Evolutionary conservation across 2,888 invertebrate species (phyloP), one percentile per base, ranked within the genome.

Genomic region (Congeria kusceri): DNA sequence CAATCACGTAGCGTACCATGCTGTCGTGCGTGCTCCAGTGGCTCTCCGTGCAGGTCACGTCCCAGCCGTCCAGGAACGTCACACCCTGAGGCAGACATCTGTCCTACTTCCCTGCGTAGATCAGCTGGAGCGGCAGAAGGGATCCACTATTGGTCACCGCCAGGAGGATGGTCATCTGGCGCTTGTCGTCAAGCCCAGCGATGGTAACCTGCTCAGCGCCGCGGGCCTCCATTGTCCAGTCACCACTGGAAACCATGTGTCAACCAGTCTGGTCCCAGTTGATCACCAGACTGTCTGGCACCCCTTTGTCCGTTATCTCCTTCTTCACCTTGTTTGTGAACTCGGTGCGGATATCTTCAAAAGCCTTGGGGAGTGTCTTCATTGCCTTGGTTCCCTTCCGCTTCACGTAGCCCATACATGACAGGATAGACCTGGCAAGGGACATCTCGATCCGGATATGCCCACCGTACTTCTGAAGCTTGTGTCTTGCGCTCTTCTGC

Each of bases 231-330:
- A 72, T 73, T 0, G 80, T 83, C 83, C 80, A 79, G 0, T 83
- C 79, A 11, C 77, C 79, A 2, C 77, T 70, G 0, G 84, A 79
- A 20, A 81, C n/a, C n/a, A n/a, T n/a, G n/a, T n/a, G n/a, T n/a
- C n/a, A n/a, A n/a, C n/a, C n/a, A n/a, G n/a, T n/a, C 32, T 86
- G 83, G 64, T 84, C 80, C 62, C 75, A 83, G 64, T 81, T 85
- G n/a, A 83, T 74, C 3, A 85, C 46, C 0, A 79, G 61, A 1
- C 44, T 18, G 58, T 82, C 77, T 0, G 82, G 84, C 4, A 85
- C 57, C 29, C 29, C 39, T 27, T 81, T n/a, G 23, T 79, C 27
- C 0, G 15, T 53, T 0, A 76, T 53, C 15, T 64, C 64, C n/a
- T 57, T 59, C 0, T n/a, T 25, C 25, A 83, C 63, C 28, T 72